phyloP scores from a whole-genome alignment of 2,113 vertebrate species.

The Microtus ochrogaster region DNA sequence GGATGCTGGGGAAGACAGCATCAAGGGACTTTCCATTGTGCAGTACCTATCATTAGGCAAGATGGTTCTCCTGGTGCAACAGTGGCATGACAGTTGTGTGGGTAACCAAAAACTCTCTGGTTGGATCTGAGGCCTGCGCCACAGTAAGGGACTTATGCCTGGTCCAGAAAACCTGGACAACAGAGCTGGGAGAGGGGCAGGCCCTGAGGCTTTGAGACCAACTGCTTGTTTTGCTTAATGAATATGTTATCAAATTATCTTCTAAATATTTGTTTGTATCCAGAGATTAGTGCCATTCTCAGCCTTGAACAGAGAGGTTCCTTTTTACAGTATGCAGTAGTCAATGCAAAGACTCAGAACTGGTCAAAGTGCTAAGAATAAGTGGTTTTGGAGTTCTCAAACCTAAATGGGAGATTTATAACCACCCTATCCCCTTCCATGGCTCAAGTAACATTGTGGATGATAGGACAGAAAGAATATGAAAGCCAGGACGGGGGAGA shows the following conservation, averaged over 20 bases:
- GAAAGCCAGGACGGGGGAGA: not conserved
- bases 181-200: not conserved
- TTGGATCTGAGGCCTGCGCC: too few species aligned
- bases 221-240: not conserved
- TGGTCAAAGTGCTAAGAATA: not conserved
- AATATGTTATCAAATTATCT: not conserved
- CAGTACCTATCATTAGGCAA: too few species aligned
- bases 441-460: not conserved
- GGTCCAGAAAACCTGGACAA: not conserved
- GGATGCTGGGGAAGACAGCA: too few species aligned
- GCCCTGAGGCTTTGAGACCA: not conserved
- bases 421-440: not conserved
- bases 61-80: too few species aligned
- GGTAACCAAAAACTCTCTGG: too few species aligned
- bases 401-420: not conserved
- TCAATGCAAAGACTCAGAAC: not conserved
- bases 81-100: too few species aligned
- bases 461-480: not conserved
- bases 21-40: too few species aligned
- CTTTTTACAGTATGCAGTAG: not conserved
- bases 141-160: not conserved
- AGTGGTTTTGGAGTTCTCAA: not conserved
- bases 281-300: not conserved
- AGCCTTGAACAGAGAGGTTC: not conserved
- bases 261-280: not conserved